Evolutionary conservation across 2,113 vertebrate genomes (phyloP).

Genomic region (Tupaia tana): DNA sequence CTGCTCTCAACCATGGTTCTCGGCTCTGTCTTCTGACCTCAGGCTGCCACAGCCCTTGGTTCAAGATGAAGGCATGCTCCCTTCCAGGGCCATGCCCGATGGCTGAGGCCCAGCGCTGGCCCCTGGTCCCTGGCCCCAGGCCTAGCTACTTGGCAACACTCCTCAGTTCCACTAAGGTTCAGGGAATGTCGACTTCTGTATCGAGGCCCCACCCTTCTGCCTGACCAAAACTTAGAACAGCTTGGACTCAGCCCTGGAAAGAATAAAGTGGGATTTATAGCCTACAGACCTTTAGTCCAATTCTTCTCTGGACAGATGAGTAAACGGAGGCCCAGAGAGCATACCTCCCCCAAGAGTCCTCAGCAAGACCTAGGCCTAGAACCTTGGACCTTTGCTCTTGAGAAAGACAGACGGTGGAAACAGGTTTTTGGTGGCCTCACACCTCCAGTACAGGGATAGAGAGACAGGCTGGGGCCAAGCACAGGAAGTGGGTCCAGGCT

Average conservation of each 20-base stretch:
- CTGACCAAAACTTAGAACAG: neutral
- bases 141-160: neutral
- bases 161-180: neutral
- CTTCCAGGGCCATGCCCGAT: neutral
- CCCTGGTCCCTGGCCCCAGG: neutral
- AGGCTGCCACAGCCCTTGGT: neutral
- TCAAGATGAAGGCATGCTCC: neutral
- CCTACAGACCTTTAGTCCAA: neutral
- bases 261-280: neutral
- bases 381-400: neutral
- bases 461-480: neutral
- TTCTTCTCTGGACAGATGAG: neutral
- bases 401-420: neutral
- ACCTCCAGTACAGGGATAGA: neutral
- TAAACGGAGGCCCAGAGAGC: neutral
- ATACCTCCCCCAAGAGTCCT: neutral
- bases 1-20: neutral
- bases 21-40: neutral
- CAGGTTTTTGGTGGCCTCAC: neutral
- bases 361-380: neutral
- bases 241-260: slow-evolving; percentile 28
- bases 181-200: neutral
- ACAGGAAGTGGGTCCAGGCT: neutral
- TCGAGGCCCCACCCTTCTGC: neutral
- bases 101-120: slow-evolving; percentile 4